phyloP scores from a whole-genome alignment of 2,113 vertebrate genomes.

The Regulus satrapa region DNA sequence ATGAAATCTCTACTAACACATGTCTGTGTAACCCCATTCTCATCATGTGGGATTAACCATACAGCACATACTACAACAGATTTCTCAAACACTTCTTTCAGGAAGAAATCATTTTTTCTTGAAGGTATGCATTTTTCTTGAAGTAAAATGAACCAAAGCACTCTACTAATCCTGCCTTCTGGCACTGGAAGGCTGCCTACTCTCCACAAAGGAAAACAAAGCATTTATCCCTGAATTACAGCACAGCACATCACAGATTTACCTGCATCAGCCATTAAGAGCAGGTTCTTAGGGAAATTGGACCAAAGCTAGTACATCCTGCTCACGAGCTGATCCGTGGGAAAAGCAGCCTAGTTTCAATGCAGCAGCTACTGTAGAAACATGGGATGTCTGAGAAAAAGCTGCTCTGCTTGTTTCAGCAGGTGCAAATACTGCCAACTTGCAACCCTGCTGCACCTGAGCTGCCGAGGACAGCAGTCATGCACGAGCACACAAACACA shows the following conservation, averaged over 20 bases:
- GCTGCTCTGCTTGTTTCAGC: not conserved
- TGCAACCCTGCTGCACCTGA: not conserved
- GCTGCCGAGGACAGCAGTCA: not conserved
- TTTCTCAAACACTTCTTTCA: not conserved
- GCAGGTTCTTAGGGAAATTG: not conserved
- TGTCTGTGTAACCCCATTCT: not conserved
- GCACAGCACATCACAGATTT: not conserved
- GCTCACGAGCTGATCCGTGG: not conserved
- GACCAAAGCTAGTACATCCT: not conserved
- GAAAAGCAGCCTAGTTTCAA: not conserved
- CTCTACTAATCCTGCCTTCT: not conserved
- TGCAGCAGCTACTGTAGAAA: not conserved
- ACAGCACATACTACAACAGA: not conserved
- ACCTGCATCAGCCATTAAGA: not conserved
- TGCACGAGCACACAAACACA: accelerated
- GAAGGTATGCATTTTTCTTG: not conserved
- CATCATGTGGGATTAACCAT: not conserved
- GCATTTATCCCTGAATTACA: not conserved
- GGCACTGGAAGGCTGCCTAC: not conserved
- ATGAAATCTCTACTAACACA: not conserved
- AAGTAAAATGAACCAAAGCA: not conserved
- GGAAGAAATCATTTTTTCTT: not conserved
- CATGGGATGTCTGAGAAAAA: not conserved
- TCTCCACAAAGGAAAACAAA: not conserved
- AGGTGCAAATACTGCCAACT: not conserved